A percentile compares a stretch with the other conserved stretches of the same genome.
These are phyloP conservation scores for Clarias magur DNA, from an alignment of 2,113 vertebrate species.

Conservation along the genomic window DNA sequence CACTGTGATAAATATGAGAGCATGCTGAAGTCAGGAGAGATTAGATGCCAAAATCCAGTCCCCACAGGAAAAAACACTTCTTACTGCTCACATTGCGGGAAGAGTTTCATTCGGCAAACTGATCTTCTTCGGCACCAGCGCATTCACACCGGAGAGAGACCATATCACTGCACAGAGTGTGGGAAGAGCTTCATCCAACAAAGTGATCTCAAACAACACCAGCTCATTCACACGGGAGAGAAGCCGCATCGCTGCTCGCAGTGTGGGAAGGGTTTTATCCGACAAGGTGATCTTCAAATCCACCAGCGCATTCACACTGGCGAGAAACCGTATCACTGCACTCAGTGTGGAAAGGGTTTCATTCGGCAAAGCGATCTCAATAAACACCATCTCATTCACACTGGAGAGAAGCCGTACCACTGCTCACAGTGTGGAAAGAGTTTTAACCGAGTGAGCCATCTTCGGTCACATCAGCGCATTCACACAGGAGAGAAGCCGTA, in stretches of 20 bases:
- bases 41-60: no score
- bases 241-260: no score
- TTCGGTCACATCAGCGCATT: no score
- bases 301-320: no score
- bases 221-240: no score
- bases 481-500: no score
- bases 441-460: no score
- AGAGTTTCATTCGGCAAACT: background rate
- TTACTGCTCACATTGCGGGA: background rate
- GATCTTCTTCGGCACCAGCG: background rate
- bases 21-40: no score
- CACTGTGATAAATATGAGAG: background rate
- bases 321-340: background rate
- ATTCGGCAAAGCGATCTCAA: background rate
- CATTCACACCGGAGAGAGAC: background rate
- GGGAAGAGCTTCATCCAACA: background rate
- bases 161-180: background rate
- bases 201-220: background rate
- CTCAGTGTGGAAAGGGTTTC: background rate
- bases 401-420: background rate
- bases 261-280: background rate
- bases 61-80: background rate
- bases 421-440: no score
- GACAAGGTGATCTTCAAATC: no score
- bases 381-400: background rate